A percentile compares a stretch with the other conserved stretches of the same genome.
These are phyloP conservation scores for Neosilurus mollespiculum DNA, from an alignment of 2,797 vertebrate species.

Conservation along the genomic window DNA sequence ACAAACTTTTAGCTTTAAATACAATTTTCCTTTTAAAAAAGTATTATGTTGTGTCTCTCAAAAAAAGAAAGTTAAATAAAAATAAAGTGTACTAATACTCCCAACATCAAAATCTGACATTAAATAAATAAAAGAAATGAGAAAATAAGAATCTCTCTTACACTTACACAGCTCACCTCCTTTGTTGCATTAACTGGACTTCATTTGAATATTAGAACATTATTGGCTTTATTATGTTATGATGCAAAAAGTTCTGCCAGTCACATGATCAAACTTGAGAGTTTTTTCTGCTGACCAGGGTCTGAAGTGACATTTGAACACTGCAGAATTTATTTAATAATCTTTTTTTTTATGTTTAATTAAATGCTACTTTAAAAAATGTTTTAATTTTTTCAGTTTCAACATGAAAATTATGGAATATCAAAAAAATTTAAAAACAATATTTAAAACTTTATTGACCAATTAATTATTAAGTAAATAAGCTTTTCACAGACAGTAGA, in stretches of 20 bases:
- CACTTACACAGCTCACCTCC: not conserved
- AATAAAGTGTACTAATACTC: not conserved
- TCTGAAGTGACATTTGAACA: not conserved
- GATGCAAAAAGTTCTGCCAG: not conserved
- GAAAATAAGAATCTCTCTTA: not conserved
- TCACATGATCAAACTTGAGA: not conserved
- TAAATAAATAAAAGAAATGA: not conserved
- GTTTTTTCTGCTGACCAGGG: not conserved
- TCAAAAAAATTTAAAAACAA: not conserved
- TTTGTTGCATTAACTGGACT: not conserved
- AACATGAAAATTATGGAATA: too few species aligned
- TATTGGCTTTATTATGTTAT: not conserved
- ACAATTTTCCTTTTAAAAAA: not conserved
- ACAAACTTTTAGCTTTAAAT: not conserved
- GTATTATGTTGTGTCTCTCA: not conserved
- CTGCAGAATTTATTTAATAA: not conserved
- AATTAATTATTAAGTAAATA: too few species aligned
- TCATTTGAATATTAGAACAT: not conserved
- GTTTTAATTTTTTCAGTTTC: too few species aligned
- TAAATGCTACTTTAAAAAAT: too few species aligned
- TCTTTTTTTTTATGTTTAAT: too few species aligned
- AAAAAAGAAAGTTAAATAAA: not conserved
- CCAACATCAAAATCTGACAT: not conserved
- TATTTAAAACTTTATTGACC: too few species aligned
- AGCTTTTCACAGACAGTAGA: too few species aligned